A percentile compares a stretch with the other conserved stretches of the same genome.
These are phyloP conservation scores for Erythrolamprus reginae DNA, from an alignment of 2,113 vertebrate genomes.

Conservation along the genomic window DNA sequence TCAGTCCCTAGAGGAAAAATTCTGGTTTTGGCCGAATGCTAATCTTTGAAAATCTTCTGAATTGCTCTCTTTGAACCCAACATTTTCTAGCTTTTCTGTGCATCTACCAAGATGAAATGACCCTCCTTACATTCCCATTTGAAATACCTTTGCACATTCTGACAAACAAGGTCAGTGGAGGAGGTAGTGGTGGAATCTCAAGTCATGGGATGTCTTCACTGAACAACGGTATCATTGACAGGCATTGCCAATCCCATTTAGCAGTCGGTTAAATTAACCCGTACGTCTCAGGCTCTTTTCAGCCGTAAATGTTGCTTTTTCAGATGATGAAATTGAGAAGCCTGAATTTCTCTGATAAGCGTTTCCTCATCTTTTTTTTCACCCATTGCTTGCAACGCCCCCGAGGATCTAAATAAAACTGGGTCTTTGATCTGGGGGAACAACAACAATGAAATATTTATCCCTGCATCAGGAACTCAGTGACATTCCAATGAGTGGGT, in stretches of 20 bases:
- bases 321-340: not conserved
- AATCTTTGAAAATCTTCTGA: not conserved
- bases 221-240: not conserved
- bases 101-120: not conserved
- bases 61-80: not conserved
- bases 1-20: not conserved
- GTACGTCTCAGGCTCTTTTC: not conserved
- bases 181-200: not conserved
- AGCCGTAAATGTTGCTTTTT: not conserved
- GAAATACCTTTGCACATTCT: not conserved
- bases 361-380: no score
- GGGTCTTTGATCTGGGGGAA: conserved; percentile 21
- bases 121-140: not conserved
- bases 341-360: not conserved
- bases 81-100: not conserved
- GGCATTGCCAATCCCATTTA: not conserved
- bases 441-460: conserved; percentile 29
- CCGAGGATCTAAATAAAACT: conserved; percentile 14
- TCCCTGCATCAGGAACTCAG: conserved; percentile 5
- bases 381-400: not conserved
- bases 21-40: not conserved
- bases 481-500: not conserved
- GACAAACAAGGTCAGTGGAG: not conserved
- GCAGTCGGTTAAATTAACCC: not conserved
- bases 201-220: not conserved